Conservation (phyloP, 2,888 invertebrate species). For the Doris montereyensis region DNA sequence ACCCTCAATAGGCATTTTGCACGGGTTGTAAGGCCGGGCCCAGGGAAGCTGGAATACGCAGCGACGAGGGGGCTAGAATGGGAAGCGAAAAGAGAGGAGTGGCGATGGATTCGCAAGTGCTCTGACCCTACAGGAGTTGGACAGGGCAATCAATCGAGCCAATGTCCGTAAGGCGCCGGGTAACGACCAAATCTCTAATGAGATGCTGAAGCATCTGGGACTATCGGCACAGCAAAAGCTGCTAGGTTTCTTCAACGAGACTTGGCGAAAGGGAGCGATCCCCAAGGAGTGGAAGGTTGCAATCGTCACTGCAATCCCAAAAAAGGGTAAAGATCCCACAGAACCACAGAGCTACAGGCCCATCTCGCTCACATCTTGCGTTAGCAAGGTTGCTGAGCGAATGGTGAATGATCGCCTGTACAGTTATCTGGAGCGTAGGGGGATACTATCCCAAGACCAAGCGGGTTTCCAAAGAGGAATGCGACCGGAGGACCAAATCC, state of each 20-base stretch:
- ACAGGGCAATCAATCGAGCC: background rate
- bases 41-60: background rate
- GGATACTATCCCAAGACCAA: background rate
- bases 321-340: background rate
- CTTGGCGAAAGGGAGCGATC: background rate
- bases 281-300: slow-evolving; percentile 21
- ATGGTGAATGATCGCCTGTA: slow-evolving; percentile 1
- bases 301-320: slow-evolving; percentile 1
- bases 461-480: slow-evolving; percentile 5
- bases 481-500: slow-evolving; percentile 13
- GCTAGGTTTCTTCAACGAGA: slow-evolving; percentile 8
- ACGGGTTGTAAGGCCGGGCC: background rate
- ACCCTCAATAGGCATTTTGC: background rate
- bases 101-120: background rate
- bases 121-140: background rate
- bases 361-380: slow-evolving; percentile 21
- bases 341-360: background rate
- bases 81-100: background rate
- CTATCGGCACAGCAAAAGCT: background rate
- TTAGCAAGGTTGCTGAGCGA: slow-evolving; percentile 8
- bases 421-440: slow-evolving; percentile 7
- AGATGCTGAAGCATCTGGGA: slow-evolving; percentile 10
- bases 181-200: background rate
- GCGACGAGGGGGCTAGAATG: background rate
- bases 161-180: slow-evolving; percentile 5